Evolutionary conservation across 2,113 vertebrate species (phyloP).

Genomic region (Pipra filicauda): DNA sequence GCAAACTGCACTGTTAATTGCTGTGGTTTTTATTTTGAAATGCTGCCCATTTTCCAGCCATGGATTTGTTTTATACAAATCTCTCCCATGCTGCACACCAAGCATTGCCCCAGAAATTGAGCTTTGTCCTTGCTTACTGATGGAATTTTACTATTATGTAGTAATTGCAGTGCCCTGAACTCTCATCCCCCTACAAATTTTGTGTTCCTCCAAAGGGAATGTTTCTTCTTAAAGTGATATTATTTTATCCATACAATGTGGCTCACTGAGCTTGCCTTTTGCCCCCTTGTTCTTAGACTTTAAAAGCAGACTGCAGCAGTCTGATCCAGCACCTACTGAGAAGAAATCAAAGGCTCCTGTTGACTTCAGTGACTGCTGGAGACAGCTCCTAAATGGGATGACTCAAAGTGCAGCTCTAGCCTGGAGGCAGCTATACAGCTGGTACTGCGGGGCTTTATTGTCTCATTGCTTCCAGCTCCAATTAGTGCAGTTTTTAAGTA

Average conservation of each 20-base stretch:
- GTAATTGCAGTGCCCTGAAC: slow-evolving; percentile 17
- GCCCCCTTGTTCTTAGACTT: slow-evolving; percentile 16
- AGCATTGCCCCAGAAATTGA: neutral
- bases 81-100: neutral
- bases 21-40: neutral
- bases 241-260: neutral
- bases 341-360: slow-evolving; percentile 54
- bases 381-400: slow-evolving; percentile 17
- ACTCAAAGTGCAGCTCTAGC: slow-evolving; percentile 1
- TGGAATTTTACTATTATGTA: slow-evolving; percentile 10
- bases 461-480: slow-evolving; percentile 23
- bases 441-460: slow-evolving; percentile 10
- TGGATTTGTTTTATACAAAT: neutral
- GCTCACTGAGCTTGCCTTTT: slow-evolving; percentile 20
- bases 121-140: neutral
- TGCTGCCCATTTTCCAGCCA: neutral
- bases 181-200: neutral
- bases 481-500: neutral
- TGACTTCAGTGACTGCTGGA: slow-evolving; percentile 39
- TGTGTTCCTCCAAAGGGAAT: neutral
- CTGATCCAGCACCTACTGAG: slow-evolving; percentile 22
- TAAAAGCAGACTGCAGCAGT: slow-evolving; percentile 1
- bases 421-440: slow-evolving; percentile 40
- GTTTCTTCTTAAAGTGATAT: neutral
- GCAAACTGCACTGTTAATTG: neutral